phyloP scores from a whole-genome alignment of 2,888 invertebrate species.

The Cataglyphis cursor region DNA sequence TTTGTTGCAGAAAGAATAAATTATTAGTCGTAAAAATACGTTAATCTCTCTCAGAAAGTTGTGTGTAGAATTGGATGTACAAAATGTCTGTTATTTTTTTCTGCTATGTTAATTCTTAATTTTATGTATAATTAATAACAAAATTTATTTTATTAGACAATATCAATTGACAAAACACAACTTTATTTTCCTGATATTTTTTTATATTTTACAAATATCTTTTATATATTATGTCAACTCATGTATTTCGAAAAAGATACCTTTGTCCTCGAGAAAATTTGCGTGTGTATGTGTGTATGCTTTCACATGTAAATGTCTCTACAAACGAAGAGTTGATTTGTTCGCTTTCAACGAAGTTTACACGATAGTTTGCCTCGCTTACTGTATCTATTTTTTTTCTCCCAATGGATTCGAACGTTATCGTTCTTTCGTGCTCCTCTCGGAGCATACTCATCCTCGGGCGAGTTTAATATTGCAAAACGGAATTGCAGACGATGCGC shows the following conservation, averaged over 20 bases:
- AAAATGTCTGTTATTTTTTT: background rate
- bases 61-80: background rate
- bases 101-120: background rate
- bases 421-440: slow-evolving; percentile 34
- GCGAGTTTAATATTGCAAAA: slow-evolving; percentile 63
- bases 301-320: background rate
- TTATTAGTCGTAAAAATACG: background rate
- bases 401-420: slow-evolving; percentile 45
- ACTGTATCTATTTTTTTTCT: slow-evolving; percentile 15
- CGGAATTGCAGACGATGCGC: slow-evolving; percentile 50
- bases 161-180: background rate
- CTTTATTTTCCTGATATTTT: background rate
- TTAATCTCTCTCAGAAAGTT: background rate
- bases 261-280: background rate
- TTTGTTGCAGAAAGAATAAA: slow-evolving; percentile 10
- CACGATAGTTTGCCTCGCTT: slow-evolving; percentile 35
- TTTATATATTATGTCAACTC: background rate
- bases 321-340: slow-evolving; percentile 18
- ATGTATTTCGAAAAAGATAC: slow-evolving; percentile 5
- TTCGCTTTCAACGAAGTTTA: slow-evolving; percentile 29
- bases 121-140: background rate
- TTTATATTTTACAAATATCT: background rate
- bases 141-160: background rate
- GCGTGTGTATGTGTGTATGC: background rate
- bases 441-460: slow-evolving; percentile 19